These are phyloP conservation scores for Archilochus colubris DNA, from an alignment of 2,113 vertebrate species.

Conservation along the genomic window DNA sequence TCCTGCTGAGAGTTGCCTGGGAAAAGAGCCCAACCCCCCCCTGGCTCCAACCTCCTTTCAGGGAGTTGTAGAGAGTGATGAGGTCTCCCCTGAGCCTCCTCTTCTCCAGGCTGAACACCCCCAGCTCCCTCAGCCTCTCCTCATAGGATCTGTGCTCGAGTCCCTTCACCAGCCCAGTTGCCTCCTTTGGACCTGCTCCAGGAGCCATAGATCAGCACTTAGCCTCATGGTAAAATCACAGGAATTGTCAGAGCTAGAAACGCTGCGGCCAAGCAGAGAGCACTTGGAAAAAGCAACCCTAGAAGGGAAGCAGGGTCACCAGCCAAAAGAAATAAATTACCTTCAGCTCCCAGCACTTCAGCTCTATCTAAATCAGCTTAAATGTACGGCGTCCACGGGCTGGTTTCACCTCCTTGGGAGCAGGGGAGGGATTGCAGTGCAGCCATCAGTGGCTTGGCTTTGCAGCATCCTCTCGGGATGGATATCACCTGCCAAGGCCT, in stretches of 20 bases:
- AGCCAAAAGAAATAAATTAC: conserved; percentile 66
- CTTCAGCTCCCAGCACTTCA: conserved; percentile 34
- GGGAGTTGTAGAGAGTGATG: too few species aligned
- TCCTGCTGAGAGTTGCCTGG: too few species aligned
- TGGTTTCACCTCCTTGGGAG: conserved; percentile 38
- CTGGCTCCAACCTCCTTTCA: too few species aligned
- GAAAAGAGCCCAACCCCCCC: too few species aligned
- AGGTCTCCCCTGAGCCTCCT: too few species aligned
- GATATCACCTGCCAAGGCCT: not conserved
- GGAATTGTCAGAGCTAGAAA: conserved; percentile 39
- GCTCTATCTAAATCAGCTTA: conserved; percentile 37
- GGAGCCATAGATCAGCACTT: not conserved
- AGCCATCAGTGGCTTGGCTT: fast-evolving
- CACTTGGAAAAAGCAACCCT: not conserved
- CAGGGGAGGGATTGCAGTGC: fast-evolving
- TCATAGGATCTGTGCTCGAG: too few species aligned
- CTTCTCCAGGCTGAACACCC: too few species aligned
- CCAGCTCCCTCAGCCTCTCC: too few species aligned
- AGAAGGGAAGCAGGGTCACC: not conserved
- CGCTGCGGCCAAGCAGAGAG: not conserved
- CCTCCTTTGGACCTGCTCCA: too few species aligned
- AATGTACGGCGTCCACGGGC: fast-evolving
- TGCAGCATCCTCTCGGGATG: not conserved
- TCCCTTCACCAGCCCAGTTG: too few species aligned
- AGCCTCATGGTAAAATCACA: conserved; percentile 53